Conservation (phyloP, 1,140 invertebrate genomes). For the Drosophila lini region DNA sequence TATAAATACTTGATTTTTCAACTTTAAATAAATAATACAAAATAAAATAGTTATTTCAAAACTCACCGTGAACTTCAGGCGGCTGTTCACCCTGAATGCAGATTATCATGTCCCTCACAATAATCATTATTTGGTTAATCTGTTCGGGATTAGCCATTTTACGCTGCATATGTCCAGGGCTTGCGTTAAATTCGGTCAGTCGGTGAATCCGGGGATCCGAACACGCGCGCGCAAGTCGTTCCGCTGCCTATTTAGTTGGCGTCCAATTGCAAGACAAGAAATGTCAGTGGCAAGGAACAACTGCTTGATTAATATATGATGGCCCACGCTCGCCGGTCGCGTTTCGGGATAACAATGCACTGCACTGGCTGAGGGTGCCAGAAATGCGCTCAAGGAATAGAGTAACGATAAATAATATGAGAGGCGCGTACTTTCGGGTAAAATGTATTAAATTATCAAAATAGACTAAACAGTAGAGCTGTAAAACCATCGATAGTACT, state of each 20-base stretch:
- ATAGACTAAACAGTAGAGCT: not conserved
- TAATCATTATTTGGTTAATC: not conserved
- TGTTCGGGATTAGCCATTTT: too few species aligned
- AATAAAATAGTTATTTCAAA: not conserved
- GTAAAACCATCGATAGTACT: too few species aligned
- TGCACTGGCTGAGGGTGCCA: not conserved
- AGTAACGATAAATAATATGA: not conserved
- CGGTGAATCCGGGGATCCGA: not conserved
- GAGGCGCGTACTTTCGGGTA: conserved; percentile 26
- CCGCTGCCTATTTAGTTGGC: conserved; percentile 2
- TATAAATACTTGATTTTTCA: too few species aligned
- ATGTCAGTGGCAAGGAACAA: conserved; percentile 2
- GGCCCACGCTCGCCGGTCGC: too few species aligned
- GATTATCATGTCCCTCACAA: conserved; percentile 11
- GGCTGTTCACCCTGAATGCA: conserved; percentile 14
- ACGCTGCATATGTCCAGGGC: too few species aligned
- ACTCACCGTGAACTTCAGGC: conserved; percentile 22
- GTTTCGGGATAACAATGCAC: not conserved
- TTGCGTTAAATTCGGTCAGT: not conserved
- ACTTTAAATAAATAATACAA: too few species aligned
- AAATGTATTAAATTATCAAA: conserved; percentile 29
- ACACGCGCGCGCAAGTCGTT: conserved; percentile 13
- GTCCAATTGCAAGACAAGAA: conserved; percentile 3
- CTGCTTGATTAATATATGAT: conserved; percentile 8
- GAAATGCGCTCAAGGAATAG: not conserved